phyloP scores from a whole-genome alignment of 1,140 invertebrate genomes.

The Drosophila athabasca region DNA sequence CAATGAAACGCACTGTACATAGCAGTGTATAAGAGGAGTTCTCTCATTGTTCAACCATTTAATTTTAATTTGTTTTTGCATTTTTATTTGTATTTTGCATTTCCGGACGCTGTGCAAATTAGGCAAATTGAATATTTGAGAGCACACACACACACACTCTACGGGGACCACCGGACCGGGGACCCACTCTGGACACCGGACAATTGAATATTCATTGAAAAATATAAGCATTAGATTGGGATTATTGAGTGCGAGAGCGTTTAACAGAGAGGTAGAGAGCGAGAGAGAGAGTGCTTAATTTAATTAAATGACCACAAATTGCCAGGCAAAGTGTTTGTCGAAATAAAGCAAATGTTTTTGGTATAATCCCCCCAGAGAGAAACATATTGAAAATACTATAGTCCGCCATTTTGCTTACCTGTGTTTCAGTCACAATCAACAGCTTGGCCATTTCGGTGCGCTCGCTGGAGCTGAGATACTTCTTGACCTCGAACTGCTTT shows the following conservation, averaged over 20 bases:
- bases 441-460: slow-evolving; percentile 96
- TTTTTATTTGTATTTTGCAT: slow-evolving; percentile 5
- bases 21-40: too few relatives aligned
- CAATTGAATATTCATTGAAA: slow-evolving; percentile 32
- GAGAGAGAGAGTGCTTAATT: slow-evolving; percentile 21
- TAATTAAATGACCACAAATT: slow-evolving; percentile 38
- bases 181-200: too few relatives aligned
- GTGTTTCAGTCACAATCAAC: slow-evolving; percentile 97
- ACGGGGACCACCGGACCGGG: too few relatives aligned
- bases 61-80: slow-evolving; percentile 2
- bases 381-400: too few relatives aligned
- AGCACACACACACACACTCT: slow-evolving; percentile 6
- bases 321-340: slow-evolving; percentile 9
- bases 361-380: slow-evolving; percentile 5
- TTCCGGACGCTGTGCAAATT: slow-evolving; percentile 17
- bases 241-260: slow-evolving; percentile 24
- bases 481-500: slow-evolving; percentile 97
- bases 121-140: slow-evolving; percentile 34
- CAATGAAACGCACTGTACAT: too few relatives aligned
- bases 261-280: slow-evolving; percentile 8
- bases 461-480: slow-evolving; percentile 97
- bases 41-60: slow-evolving; percentile 2
- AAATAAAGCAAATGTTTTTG: slow-evolving; percentile 15
- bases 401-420: slow-evolving; percentile 87
- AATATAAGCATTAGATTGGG: slow-evolving; percentile 29